phyloP scores from a whole-genome alignment of 2,888 invertebrate species.

The Bruchidius siliquastri region DNA sequence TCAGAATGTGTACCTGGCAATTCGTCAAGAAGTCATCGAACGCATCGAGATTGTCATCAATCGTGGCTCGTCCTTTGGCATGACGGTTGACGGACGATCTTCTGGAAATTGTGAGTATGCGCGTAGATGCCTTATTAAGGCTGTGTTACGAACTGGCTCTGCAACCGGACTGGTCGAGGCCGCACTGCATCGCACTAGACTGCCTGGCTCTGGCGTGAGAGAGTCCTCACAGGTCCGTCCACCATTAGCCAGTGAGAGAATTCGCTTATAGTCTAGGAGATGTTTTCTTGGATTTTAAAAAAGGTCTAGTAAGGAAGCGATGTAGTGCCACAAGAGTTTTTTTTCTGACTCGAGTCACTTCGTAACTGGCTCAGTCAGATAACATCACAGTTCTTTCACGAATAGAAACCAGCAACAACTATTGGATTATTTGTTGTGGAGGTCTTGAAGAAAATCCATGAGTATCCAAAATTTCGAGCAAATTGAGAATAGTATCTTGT shows the following conservation, averaged over 20 bases:
- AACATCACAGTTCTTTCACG: too few species aligned
- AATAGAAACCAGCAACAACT: too few species aligned
- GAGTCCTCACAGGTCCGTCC: neutral
- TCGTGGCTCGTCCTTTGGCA: neutral
- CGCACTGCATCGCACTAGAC: neutral
- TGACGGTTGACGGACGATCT: neutral
- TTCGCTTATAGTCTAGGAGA: neutral
- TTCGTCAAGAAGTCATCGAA: neutral
- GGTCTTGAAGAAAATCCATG: too few species aligned
- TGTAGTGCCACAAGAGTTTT: too few species aligned
- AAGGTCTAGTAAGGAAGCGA: too few species aligned
- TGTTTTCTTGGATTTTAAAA: too few species aligned
- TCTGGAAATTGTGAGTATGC: neutral
- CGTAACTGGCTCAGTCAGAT: too few species aligned
- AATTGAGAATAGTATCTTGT: too few species aligned
- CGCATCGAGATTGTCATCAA: neutral
- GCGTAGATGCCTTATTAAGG: neutral
- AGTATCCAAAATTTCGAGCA: too few species aligned
- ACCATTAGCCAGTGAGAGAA: neutral
- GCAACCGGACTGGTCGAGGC: neutral
- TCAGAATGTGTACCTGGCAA: neutral
- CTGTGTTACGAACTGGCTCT: neutral
- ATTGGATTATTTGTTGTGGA: too few species aligned
- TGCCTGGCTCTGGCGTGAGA: neutral
- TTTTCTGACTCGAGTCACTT: too few species aligned